Base-by-base conservation (phyloP, 2,888 invertebrate species). In the Zygogramma bicolorata region DNA sequence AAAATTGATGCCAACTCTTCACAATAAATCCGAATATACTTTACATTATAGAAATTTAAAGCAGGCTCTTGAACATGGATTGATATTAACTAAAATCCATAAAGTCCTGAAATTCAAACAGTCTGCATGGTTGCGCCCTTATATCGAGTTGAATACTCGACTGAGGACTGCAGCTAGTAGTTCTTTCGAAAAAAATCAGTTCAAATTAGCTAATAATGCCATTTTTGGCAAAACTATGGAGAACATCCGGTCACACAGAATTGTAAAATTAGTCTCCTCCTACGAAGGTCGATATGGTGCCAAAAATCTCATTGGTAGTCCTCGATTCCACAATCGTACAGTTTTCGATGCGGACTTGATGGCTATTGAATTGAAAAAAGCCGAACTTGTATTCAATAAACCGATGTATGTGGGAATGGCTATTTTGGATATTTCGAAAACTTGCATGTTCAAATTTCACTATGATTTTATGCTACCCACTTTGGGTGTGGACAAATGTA, bases 221-320 rank as follows among this genome's bases (percentile, higher is more conserved):
- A 68, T 80, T 29, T 83, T 77, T 69, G 81, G 80, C 8, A 88
- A 87, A 79, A 84, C 82, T 1, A 86, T 86, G 82, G 85, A 85
- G 77, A 57, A 66, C 34, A 82, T 85, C n/a, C 73, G 85, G 62
- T 86, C 79, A 82, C 74, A 77, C 83, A n/a, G 8, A 81, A 84
- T 72, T 80, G 89, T 1, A 81, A 79, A 73, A 53, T 82, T n/a
- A 25, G 74, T 80, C 5, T 77, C 73, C 10, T 42, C 74, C 83
- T 81, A 77, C 73, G 72, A 75, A 4, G 79, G 79, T 13, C 66
- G 77, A n/a, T 76, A 71, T 62, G 77, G 79, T 13, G 80, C 78
- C 2, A 62, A 73, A 66, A 68, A 72, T 65, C 46, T 72, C 10
- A 65, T 73, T 46, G 25, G 68, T 8, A 70, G 73, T 49, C 74